Conservation (phyloP, 1,140 invertebrate genomes). For the Eriosoma lanigerum region DNA sequence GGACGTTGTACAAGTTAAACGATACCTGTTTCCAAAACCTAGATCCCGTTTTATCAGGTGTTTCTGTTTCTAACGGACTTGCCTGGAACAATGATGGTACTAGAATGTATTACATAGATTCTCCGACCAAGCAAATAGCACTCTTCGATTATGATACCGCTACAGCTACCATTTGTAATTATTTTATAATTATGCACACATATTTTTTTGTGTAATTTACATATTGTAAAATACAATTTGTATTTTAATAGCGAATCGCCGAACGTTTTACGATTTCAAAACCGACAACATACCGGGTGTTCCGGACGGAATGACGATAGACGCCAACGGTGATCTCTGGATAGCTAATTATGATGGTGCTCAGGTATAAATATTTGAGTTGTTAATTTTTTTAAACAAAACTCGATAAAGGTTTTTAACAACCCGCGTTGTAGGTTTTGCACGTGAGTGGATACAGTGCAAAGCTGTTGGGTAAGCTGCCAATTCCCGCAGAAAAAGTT, state of each 20-base stretch:
- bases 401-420: neutral
- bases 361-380: slow-evolving; percentile 46
- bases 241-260: slow-evolving; percentile 59
- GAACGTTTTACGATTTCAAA: slow-evolving; percentile 59
- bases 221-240: neutral
- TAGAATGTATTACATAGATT: slow-evolving; percentile 78
- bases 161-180: slow-evolving; percentile 69
- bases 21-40: slow-evolving; percentile 54
- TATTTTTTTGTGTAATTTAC: neutral
- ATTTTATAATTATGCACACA: neutral
- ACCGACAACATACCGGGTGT: slow-evolving; percentile 60
- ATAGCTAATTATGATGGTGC: slow-evolving; percentile 64
- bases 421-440: slow-evolving; percentile 33
- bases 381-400: neutral
- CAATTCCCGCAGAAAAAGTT: slow-evolving; percentile 59
- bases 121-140: slow-evolving; percentile 67
- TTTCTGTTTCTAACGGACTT: slow-evolving; percentile 79
- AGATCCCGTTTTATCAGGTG: slow-evolving; percentile 58
- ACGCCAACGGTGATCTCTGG: slow-evolving; percentile 68
- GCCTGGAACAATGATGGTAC: slow-evolving; percentile 73
- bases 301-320: slow-evolving; percentile 74
- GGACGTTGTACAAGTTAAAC: slow-evolving; percentile 64
- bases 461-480: slow-evolving; percentile 58
- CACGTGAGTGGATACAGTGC: slow-evolving; percentile 12
- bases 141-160: slow-evolving; percentile 75